Conservation (phyloP, 2,797 vertebrate species). For the Schizopygopsis malacanthus region DNA sequence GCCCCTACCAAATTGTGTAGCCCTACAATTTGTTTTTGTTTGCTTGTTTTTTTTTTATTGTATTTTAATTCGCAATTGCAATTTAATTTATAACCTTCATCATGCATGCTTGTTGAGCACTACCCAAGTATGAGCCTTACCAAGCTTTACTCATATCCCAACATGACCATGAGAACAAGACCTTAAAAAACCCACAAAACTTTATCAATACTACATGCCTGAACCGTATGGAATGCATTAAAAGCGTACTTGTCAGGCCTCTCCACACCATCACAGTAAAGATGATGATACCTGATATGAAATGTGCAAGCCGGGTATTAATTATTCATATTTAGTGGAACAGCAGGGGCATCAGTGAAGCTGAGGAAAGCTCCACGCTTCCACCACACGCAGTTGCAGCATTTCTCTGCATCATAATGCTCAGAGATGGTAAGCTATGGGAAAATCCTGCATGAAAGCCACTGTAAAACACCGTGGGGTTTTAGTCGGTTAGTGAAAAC, state of each 20-base stretch:
- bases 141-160: background rate
- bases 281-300: slow-evolving; percentile 54
- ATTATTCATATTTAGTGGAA: slow-evolving; percentile 50
- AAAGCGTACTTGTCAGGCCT: slow-evolving; percentile 1
- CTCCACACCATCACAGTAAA: slow-evolving; percentile 29
- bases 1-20: background rate
- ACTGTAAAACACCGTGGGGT: background rate
- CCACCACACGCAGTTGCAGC: slow-evolving; percentile 33
- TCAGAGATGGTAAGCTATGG: slow-evolving; percentile 15
- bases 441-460: slow-evolving; percentile 28
- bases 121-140: background rate
- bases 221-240: background rate
- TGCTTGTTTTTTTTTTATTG: background rate
- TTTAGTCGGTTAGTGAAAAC: slow-evolving; percentile 11
- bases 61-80: background rate
- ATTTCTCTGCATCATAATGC: slow-evolving; percentile 36
- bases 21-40: background rate
- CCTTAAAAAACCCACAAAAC: background rate
- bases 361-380: slow-evolving; percentile 35
- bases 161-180: background rate
- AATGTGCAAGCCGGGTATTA: slow-evolving; percentile 47
- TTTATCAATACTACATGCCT: slow-evolving; percentile 4
- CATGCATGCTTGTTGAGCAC: background rate
- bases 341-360: slow-evolving; percentile 36
- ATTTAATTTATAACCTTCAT: background rate